Evolutionary conservation across 2,113 vertebrate genomes (phyloP).

Genomic region (Mystacornis crossleyi): DNA sequence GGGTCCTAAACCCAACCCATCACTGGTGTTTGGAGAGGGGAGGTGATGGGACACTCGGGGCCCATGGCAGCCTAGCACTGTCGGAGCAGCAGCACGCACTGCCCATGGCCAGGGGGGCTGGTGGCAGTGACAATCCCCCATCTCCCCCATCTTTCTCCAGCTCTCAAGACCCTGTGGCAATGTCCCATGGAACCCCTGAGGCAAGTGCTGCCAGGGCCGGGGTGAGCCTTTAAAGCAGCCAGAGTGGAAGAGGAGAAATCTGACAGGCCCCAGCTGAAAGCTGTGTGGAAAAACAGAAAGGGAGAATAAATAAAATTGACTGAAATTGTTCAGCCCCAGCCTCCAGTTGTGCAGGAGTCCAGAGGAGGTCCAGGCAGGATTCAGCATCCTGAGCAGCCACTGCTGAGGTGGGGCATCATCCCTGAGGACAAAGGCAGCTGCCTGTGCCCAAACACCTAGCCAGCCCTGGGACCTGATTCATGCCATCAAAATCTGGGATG

Average conservation of each 20-base stretch:
- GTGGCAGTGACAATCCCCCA: background rate
- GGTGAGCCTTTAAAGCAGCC: background rate
- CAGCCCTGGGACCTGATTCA: fast-evolving
- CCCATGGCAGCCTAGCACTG: fast-evolving
- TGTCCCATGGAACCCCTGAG: background rate
- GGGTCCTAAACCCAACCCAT: background rate
- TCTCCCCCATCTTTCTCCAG: background rate
- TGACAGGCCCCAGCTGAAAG: background rate
- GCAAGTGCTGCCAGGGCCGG: background rate
- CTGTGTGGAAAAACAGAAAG: background rate
- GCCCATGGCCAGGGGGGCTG: background rate
- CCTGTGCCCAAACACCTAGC: background rate
- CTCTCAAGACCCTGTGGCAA: background rate
- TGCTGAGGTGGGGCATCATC: background rate
- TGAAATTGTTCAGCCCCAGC: background rate
- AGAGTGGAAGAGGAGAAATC: background rate
- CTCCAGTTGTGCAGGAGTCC: background rate
- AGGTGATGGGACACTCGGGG: background rate
- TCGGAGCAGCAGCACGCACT: background rate
- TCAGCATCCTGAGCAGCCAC: background rate
- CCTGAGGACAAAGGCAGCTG: background rate
- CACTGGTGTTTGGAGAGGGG: background rate
- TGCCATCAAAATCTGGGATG: background rate
- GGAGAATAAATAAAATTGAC: background rate
- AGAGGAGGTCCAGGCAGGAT: background rate